Evolutionary conservation across 2,113 vertebrate genomes (phyloP).

Genomic region (Phrynosoma blainvillii): DNA sequence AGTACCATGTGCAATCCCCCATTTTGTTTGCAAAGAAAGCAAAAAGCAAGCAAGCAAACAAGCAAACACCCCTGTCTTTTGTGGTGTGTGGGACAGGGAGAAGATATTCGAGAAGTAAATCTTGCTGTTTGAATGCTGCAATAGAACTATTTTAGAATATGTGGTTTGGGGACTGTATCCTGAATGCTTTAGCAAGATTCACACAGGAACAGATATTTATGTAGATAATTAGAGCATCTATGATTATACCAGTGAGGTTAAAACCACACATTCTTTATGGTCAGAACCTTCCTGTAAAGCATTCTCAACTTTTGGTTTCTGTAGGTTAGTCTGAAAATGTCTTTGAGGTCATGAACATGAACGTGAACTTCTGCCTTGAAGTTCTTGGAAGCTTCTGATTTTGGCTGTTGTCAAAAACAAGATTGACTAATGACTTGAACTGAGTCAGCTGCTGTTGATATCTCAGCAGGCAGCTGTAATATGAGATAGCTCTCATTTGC

Average conservation of each 20-base stretch:
- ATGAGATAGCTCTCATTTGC: not conserved
- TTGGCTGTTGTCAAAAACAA: not conserved
- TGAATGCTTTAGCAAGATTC: constrained; percentile 5
- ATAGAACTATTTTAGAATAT: not conserved
- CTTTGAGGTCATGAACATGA: not conserved
- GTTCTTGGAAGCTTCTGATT: not conserved
- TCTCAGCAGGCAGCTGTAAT: not conserved
- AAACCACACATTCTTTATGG: not conserved
- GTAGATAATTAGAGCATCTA: constrained; percentile 9
- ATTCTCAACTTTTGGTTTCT: not conserved
- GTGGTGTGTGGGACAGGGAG: not conserved
- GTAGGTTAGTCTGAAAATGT: not conserved
- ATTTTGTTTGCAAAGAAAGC: too few species aligned
- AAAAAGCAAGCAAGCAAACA: too few species aligned
- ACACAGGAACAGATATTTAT: constrained; percentile 12
- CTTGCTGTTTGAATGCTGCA: not conserved
- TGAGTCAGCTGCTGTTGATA: not conserved
- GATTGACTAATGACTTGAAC: not conserved
- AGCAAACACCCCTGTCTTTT: too few species aligned
- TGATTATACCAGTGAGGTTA: not conserved
- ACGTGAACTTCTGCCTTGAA: not conserved
- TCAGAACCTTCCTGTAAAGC: not conserved
- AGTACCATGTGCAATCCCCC: too few species aligned
- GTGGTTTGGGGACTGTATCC: not conserved
- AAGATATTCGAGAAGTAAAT: not conserved